phyloP scores from a whole-genome alignment of 2,797 vertebrate genomes.

The Myotis vivesi region DNA sequence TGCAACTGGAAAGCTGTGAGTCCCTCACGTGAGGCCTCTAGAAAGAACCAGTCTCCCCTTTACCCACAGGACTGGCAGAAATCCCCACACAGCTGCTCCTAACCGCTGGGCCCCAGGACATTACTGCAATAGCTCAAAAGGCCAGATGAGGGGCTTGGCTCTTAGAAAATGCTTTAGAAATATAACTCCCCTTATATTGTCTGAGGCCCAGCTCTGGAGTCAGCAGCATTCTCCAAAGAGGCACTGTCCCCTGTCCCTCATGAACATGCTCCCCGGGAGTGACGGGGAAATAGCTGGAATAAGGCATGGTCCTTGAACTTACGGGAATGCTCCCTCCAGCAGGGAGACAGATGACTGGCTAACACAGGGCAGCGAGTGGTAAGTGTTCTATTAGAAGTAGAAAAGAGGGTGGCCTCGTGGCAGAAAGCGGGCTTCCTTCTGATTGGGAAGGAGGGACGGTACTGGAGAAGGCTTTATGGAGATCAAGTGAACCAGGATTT shows the following conservation, averaged over 20 bases:
- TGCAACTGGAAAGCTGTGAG: conserved; percentile 99
- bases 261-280: not conserved
- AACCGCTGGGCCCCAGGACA: not conserved
- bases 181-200: not conserved
- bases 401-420: not conserved
- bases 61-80: not conserved
- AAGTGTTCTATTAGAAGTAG: not conserved
- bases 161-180: not conserved
- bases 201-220: not conserved
- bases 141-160: not conserved
- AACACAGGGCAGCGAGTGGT: not conserved
- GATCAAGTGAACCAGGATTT: not conserved
- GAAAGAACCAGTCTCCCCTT: not conserved
- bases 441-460: not conserved
- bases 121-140: not conserved
- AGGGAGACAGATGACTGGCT: not conserved
- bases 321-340: not conserved
- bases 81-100: not conserved
- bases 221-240: not conserved
- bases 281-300: not conserved
- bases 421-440: not conserved
- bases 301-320: not conserved
- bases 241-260: not conserved
- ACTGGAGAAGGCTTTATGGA: not conserved
- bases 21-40: conserved; percentile 56